Evolutionary conservation across 2,888 invertebrate genomes (phyloP).

Genomic region (Balanococcus diminutus): DNA sequence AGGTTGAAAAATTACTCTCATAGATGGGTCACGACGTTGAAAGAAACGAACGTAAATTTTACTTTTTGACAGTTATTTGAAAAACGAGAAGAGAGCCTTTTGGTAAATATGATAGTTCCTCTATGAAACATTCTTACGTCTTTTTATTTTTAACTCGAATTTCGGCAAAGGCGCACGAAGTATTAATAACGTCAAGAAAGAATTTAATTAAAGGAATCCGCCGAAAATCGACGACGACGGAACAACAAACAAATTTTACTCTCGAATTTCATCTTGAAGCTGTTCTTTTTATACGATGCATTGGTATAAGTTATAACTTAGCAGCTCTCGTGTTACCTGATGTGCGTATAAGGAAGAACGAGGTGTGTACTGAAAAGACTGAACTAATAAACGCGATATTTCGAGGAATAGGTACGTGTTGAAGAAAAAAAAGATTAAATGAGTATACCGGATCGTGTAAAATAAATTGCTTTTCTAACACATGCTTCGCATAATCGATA

Average conservation of each 20-base stretch:
- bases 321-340: background rate
- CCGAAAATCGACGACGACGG: slow-evolving; percentile 12
- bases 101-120: slow-evolving; percentile 40
- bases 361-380: background rate
- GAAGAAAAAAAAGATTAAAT: background rate
- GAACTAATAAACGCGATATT: background rate
- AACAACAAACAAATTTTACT: background rate
- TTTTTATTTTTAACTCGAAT: slow-evolving; percentile 37
- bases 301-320: background rate
- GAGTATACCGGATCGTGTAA: background rate
- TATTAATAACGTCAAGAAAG: slow-evolving; percentile 40
- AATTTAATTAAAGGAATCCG: slow-evolving; percentile 38
- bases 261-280: background rate
- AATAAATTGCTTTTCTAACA: slow-evolving; percentile 14
- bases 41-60: slow-evolving; percentile 42
- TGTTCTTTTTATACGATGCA: background rate
- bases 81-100: slow-evolving; percentile 37
- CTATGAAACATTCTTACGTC: slow-evolving; percentile 26
- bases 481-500: background rate
- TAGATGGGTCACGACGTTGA: slow-evolving; percentile 31
- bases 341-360: background rate
- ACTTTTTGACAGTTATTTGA: slow-evolving; percentile 42
- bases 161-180: slow-evolving; percentile 16
- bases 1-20: slow-evolving; percentile 30
- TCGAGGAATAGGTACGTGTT: background rate